Evolutionary conservation across 2,113 vertebrate genomes (phyloP), one percentile per base, ranked within the genome.

Genomic region (Nothoprocta perdicaria): DNA sequence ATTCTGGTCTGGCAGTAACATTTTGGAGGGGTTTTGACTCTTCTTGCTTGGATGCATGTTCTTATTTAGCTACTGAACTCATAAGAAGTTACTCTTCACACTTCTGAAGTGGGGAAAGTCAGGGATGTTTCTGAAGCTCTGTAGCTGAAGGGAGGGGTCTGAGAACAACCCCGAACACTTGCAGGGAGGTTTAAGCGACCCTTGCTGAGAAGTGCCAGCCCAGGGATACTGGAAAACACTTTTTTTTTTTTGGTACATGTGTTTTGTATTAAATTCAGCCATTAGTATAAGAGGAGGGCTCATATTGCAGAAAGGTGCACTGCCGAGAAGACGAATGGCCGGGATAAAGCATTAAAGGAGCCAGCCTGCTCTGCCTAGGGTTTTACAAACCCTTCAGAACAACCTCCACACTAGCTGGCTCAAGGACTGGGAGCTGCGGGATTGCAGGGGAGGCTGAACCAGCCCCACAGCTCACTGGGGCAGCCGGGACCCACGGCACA

Each of bases 201-300:
- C 27, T 82, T 63, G 23, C 65, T 86, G 68, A 92, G 46, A 3
- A 29, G 46, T 91, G 61, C 85, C 84, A 91, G 61, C 65, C 77
- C 84, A 58, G 73, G 61, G 71, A 81, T 72, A 83, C 87, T 81
- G 87, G 65, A 93, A 93, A 89, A 91, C 68, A 95, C 57, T 26
- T 93, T 93, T 91, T 86, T 89, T 9, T 38, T 38, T 21, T 46
- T 19, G 38, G 61, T 83, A 65, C 85, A 79, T 29, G 76, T 84
- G 94, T 31, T 95, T 94, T 89, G 74, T 67, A 96, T 94, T 96
- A 95, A 92, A 88, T 62, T 48, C 82, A 95, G 87, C 82, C 89
- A 82, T 92, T 92, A 93, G 85, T 27, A 94, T 94, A 91, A 80
- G 40, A 87, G n/a, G 27, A 79, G 48, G n/a, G 76, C 41, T 91